These are phyloP conservation scores for Lithobates pipiens DNA, from an alignment of 2,797 vertebrate genomes.

Conservation along the genomic window DNA sequence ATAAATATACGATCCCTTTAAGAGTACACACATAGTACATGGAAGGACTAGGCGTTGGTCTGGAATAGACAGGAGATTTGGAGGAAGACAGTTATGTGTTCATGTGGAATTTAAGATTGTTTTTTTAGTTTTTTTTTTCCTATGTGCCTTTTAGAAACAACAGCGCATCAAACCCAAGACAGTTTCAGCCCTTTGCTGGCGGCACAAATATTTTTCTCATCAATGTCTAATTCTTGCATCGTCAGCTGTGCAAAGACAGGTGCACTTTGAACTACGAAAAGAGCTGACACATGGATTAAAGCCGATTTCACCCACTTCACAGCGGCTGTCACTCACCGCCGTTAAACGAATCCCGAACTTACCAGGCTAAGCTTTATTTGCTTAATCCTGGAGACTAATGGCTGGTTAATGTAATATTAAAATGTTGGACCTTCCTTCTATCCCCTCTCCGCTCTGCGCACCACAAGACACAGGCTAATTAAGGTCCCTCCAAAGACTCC, in stretches of 20 bases:
- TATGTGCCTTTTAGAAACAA: not conserved
- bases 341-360: not conserved
- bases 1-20: no score
- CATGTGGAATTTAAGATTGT: no score
- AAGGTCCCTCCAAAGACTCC: constrained; percentile 66
- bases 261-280: constrained; percentile 4
- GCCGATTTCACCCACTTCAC: constrained; percentile 11
- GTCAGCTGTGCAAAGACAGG: not conserved
- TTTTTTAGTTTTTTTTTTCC: no score
- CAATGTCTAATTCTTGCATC: not conserved
- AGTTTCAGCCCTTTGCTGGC: not conserved
- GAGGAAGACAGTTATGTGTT: no score
- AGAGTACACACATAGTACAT: no score
- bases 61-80: no score
- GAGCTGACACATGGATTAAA: constrained; percentile 19
- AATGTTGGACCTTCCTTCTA: not conserved
- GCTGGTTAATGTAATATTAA: constrained; percentile 36
- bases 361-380: not conserved
- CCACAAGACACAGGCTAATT: constrained; percentile 65
- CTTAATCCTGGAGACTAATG: constrained; percentile 35
- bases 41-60: no score
- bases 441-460: constrained; percentile 44
- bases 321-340: constrained; percentile 1
- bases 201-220: not conserved
- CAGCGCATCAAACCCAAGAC: not conserved